A percentile compares a stretch with the other conserved stretches of the same genome.
Evolutionary conservation across 2,113 vertebrate species (phyloP).

Genomic region (Nasalis larvatus): DNA sequence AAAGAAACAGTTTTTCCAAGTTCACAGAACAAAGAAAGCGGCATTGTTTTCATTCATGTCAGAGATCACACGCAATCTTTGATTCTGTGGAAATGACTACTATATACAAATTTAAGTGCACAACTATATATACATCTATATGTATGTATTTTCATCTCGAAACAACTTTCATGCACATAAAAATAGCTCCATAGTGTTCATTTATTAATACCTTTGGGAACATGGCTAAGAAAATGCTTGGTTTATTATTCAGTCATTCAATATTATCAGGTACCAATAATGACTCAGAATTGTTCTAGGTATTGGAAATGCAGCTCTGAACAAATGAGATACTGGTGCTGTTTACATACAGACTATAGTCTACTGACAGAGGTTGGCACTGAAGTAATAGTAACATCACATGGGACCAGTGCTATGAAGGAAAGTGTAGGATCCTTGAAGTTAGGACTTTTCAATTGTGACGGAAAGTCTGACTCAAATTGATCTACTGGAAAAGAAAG

Average conservation of each 20-base stretch:
- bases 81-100: neutral
- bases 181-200: neutral
- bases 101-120: neutral
- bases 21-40: neutral
- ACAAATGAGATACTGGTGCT: neutral
- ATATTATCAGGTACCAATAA: neutral
- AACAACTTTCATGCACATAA: neutral
- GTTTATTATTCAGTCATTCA: neutral
- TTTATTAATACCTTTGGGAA: neutral
- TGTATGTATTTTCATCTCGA: neutral
- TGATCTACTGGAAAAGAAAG: neutral
- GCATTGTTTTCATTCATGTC: neutral
- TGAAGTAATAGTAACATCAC: neutral
- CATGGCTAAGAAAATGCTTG: neutral
- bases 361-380: neutral
- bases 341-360: neutral
- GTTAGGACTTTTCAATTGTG: neutral
- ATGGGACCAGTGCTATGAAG: neutral
- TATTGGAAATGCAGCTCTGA: neutral
- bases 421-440: neutral
- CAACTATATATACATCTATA: neutral
- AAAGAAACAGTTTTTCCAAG: neutral
- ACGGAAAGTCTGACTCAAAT: neutral
- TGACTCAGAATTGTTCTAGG: neutral
- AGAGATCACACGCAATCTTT: neutral